These are phyloP conservation scores for Osmoderma eremita DNA, from an alignment of 2,888 invertebrate species.

Conservation along the genomic window DNA sequence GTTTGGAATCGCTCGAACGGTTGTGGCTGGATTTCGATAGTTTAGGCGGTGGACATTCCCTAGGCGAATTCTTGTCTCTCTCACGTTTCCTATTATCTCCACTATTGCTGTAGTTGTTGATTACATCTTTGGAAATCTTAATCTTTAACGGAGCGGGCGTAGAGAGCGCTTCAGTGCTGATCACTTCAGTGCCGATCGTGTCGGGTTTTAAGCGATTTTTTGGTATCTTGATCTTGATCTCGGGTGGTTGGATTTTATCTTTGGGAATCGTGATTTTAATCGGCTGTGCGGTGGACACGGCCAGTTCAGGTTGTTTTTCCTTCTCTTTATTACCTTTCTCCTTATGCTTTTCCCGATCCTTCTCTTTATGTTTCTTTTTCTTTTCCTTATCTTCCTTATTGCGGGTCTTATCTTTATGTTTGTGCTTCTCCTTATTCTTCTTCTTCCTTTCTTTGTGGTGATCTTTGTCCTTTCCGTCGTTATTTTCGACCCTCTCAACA, in stretches of 20 bases:
- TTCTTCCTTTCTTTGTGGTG: constrained; percentile 66
- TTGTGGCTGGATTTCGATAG: constrained; percentile 54
- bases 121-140: constrained; percentile 81
- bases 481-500: constrained; percentile 51
- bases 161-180: constrained; percentile 43
- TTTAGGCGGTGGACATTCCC: constrained; percentile 60
- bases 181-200: constrained; percentile 50
- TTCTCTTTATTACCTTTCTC: constrained; percentile 53
- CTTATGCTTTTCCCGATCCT: constrained; percentile 64
- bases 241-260: constrained; percentile 65
- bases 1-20: constrained; percentile 55
- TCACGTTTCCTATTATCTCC: constrained; percentile 60
- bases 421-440: constrained; percentile 82
- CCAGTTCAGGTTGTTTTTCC: constrained; percentile 43
- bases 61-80: constrained; percentile 60
- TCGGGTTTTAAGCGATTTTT: constrained; percentile 76
- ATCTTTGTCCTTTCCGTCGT: constrained; percentile 56
- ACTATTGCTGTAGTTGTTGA: constrained; percentile 60
- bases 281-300: constrained; percentile 58
- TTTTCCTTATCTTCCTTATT: constrained; percentile 72
- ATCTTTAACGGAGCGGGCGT: constrained; percentile 70
- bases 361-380: constrained; percentile 81
- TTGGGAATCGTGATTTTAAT: constrained; percentile 71
- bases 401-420: constrained; percentile 80
- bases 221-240: constrained; percentile 79